These are phyloP conservation scores for Magallana ariakensis DNA, from an alignment of 1,140 invertebrate genomes.

Conservation along the genomic window DNA sequence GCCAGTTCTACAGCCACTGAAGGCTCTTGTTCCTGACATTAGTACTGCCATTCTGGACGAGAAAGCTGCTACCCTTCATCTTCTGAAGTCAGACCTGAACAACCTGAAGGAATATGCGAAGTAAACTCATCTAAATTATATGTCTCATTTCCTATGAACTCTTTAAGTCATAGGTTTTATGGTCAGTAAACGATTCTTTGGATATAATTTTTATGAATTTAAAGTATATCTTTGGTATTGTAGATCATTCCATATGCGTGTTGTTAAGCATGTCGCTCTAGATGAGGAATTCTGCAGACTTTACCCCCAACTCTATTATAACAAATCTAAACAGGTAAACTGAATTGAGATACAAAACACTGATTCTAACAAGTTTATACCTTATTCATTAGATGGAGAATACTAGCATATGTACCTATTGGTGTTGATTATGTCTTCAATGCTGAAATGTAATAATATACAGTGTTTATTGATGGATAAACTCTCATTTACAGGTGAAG, in stretches of 20 bases:
- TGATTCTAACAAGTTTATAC: not conserved
- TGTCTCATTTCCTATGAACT: no score
- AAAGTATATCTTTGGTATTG: not conserved
- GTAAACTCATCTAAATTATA: constrained; percentile 63
- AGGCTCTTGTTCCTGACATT: constrained; percentile 72
- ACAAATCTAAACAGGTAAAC: constrained; percentile 82
- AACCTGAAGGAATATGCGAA: constrained; percentile 83
- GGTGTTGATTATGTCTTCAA: no score
- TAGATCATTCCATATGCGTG: constrained; percentile 78
- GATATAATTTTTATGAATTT: no score
- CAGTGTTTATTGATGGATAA: no score
- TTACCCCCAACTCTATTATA: constrained; percentile 84
- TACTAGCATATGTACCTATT: no score
- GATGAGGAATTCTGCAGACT: constrained; percentile 86
- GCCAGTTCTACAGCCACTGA: constrained; percentile 63
- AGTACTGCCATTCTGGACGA: constrained; percentile 65
- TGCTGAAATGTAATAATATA: no score
- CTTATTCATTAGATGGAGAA: no score
- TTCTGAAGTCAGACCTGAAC: constrained; percentile 81
- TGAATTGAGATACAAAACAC: not conserved
- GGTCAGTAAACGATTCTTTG: no score
- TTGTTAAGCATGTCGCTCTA: constrained; percentile 85
- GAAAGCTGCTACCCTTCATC: constrained; percentile 66
- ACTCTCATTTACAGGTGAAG: constrained; percentile 63
- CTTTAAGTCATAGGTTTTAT: no score